Evolutionary conservation across 2,113 vertebrate genomes (phyloP), one percentile per base, ranked within the genome.

Genomic region (Dromaius novaehollandiae): DNA sequence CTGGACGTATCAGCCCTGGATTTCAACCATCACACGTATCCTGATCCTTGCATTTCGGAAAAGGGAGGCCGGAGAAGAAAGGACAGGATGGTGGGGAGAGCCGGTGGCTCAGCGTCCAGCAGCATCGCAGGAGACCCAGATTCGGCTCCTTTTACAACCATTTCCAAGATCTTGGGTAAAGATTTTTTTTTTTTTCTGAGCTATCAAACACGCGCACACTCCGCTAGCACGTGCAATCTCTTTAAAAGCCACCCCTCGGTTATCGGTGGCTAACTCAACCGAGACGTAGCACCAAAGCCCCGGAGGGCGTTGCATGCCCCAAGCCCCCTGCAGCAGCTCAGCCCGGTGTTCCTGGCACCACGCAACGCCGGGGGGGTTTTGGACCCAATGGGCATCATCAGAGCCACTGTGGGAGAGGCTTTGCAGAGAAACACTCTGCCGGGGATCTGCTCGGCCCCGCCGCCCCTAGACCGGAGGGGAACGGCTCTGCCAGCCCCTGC

Each of bases 291-390:
- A 70, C 82, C 46, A 74, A 82, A 0, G 3, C 14, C 38, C 61
- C 1, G 0, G 0, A 34, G 68, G 25, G n/a, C 50, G 48, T 44
- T 22, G 1, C 34, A 76, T 32, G 28, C 11, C 32, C 28, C 44
- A 42, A 50, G 3, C 36, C 56, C 26, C 73, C 8, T 4, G 6
- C 56, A 61, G 64, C 28, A 7, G 50, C 74, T 55, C 65, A 64
- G 82, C 50, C 20, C 2, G 26, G 25, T 28, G 19, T 13, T 38
- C 16, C 28, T 55, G 1, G n/a, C 13, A 2, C 30, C 2, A 1
- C 24, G 12, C 24, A 48, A n/a, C 14, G 44, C 34, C 11, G 6
- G 0, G 0, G 3, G 19, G 55, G 7, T 2, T 16, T 30, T 48
- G 36, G n/a, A 34, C 42, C 32, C 42, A 8, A 30, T 19, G 19